Evolutionary conservation across 2,888 invertebrate genomes (phyloP), one percentile per base, ranked within the genome.

Genomic region (Phyto melanocephala): DNA sequence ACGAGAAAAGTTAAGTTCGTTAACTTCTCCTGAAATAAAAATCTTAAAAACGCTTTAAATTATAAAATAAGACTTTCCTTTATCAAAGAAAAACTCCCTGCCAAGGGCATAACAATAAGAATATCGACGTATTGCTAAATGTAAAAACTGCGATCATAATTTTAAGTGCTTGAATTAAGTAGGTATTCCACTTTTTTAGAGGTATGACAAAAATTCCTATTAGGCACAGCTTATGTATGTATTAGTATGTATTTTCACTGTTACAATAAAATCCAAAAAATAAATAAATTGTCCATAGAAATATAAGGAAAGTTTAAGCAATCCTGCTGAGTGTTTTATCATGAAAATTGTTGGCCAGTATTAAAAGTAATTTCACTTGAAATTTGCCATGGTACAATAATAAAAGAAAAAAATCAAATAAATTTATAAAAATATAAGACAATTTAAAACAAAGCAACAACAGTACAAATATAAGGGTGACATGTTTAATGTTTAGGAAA

Each of bases 271-370:
- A 45, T n/a, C 75, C 24, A 52, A 65, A 71, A 76, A 28, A 28
- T 3, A 28, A 28, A 79, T 71, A 60, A 80, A 80, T 76, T 76
- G 35, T 60, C 40, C 50, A 42, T 47, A 35, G 28, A 45, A 28
- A 28, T 2, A 11, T 28, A 37, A 2, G 35, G 28, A 28, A 28
- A 15, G 45, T 22, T 24, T 56, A 8, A 50, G 37, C 58, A 81
- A 60, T 71, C 60, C 65, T 62, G 60, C 65, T 76, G 71, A 67
- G 65, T 76, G 71, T 81, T 71, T 75, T 60, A 71, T 35, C 37
- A 63, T 35, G 47, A 75, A 75, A 72, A 22, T 37, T 47, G 42
- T 67, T 52, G 13, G 6, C 54, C 11, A 47, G 22, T 24, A 28
- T 63, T 24, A 50, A 15, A 63, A 63, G 63, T 56, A 75, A 63